A percentile compares a stretch with the other conserved stretches of the same genome.
These are phyloP conservation scores for Thysanoteuthis rhombus DNA, from an alignment of 2,888 invertebrate genomes.

Conservation along the genomic window DNA sequence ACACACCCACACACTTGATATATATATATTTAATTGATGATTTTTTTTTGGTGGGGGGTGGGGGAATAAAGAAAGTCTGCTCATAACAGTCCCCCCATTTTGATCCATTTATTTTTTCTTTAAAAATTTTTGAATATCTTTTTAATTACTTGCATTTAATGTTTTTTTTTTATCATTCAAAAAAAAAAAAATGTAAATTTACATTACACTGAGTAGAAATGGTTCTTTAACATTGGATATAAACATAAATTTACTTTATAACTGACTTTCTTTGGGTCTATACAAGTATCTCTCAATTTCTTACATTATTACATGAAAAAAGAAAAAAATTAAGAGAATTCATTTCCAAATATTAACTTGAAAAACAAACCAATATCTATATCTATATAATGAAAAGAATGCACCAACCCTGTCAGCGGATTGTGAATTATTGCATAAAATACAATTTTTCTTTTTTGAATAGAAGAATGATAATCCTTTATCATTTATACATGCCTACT, in stretches of 20 bases:
- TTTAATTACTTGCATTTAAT: not conserved
- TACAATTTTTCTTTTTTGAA: not conserved
- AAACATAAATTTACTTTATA: slow-evolving; percentile 12
- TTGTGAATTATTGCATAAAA: not conserved
- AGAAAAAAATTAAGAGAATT: not conserved
- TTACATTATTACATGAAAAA: not conserved
- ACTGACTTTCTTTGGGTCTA: not conserved
- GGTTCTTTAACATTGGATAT: not conserved
- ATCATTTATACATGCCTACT: not conserved
- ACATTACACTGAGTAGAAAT: not conserved
- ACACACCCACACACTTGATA: not conserved
- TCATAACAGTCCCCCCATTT: not conserved
- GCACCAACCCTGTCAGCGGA: not conserved
- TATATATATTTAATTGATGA: not conserved
- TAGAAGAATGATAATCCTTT: not conserved
- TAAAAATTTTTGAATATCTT: not conserved
- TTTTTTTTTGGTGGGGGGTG: not conserved
- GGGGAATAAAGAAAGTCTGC: not conserved
- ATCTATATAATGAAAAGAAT: not conserved
- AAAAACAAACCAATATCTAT: not conserved
- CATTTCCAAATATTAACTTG: not conserved
- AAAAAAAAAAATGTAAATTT: not conserved
- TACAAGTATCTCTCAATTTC: not conserved
- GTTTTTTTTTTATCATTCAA: not conserved
- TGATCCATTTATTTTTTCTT: not conserved